Evolutionary conservation across 2,113 vertebrate genomes (phyloP), one percentile per base, ranked within the genome.

Genomic region (Catharus fuscescens): DNA sequence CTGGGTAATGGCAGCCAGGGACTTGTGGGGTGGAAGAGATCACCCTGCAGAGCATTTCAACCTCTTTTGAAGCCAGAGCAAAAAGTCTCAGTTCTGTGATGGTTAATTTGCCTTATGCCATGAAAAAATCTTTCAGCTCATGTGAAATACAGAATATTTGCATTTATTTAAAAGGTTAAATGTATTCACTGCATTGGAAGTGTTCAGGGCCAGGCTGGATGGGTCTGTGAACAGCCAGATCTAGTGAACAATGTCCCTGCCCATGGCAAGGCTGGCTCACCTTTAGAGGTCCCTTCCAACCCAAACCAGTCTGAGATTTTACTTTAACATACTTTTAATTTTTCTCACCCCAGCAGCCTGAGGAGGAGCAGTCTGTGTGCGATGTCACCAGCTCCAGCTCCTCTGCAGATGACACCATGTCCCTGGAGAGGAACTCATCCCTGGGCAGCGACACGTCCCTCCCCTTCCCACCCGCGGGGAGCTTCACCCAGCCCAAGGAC

Each of bases 361-460:
- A 98, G 86, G 98, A 98, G 56, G 98, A 98, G 45, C 98, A 97
- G 45, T 96, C 92, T 18, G 89, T 31, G 2, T 97, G 97, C 3
- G 98, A 99, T 89, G 95, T 97, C 65, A 95, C 98, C 66, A 99
- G 98, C 54, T 99, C 99, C 93, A 98, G 98, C 81, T 99, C 99
- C 40, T 99, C 99, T 47, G 98, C 98, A 0, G 99, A 99, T 72
- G 99, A 99, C 95, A 98, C 98, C 1, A 81, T 98, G 70, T 99
- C 98, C 29, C 92, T 99, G 32, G 98, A 98, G n/a, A 98, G 97
- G 28, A 98, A 98, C 90, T 99, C 98, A 36, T 99, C 99, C 84
- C 96, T 97, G 29, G 98, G 98, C 73, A 98, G 98, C 17, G 97
- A 98, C 65, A 95, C 96, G 0, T 98, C 97, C 77, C 96, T 98